Evolutionary conservation across 2,888 invertebrate genomes (phyloP), one percentile per base, ranked within the genome.

Genomic region (Polylopha cassiicola): DNA sequence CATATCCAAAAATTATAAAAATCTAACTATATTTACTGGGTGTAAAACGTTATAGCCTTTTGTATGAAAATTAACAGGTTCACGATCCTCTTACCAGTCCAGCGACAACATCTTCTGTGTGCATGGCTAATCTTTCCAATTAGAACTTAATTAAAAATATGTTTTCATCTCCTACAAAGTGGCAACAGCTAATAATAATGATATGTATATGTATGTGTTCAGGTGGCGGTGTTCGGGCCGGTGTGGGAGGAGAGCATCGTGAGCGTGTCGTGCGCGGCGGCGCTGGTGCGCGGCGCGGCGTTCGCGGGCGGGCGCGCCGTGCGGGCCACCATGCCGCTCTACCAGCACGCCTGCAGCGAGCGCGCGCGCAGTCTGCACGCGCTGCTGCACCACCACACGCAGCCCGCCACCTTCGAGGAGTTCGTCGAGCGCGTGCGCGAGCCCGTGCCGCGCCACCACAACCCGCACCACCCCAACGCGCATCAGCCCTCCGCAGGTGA

Each of bases 171-270:
- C n/a, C n/a, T n/a, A n/a, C n/a, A n/a, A n/a, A n/a, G n/a, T n/a
- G n/a, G n/a, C n/a, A n/a, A n/a, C n/a, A n/a, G n/a, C n/a, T n/a
- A n/a, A n/a, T n/a, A n/a, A n/a, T n/a, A n/a, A n/a, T n/a, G n/a
- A n/a, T n/a, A 51, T 24, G n/a, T 4, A 15, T 26, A 8, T 4
- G 23, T 33, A 6, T 8, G 0, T 16, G 5, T 4, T 16, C 62
- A 92, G 91, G 92, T 95, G 52, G 93, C 94, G n/a, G 93, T 92
- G 75, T 98, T 98, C 85, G 99, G 99, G 0, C 97, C 99, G 2
- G 80, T 99, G 47, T 98, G 95, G 80, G 95, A 98, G 73, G 99
- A 98, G 75, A 92, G 95, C 53, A 73, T 88, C 13, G 73, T 89
- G 10, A 86, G 87, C 50, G 81, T 86, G 50, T 59, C 74, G 7